Percentiles rank a stretch among this genome's conserved stretches.
phyloP scores from a whole-genome alignment of 2,113 vertebrate genomes.

The Istiophorus platypterus region DNA sequence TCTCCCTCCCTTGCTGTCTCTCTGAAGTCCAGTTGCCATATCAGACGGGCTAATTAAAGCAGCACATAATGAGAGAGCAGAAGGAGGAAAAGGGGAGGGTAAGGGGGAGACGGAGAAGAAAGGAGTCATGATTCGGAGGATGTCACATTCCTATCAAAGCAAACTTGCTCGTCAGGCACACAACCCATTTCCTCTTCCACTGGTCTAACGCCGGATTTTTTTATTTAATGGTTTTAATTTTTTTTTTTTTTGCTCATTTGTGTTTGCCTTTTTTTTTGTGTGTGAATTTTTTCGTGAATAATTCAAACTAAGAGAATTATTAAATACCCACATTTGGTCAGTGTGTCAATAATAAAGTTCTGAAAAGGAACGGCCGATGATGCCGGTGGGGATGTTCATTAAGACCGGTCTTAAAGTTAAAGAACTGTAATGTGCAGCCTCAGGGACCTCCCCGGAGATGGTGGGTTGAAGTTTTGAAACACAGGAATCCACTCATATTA shows the following conservation, averaged over 20 bases:
- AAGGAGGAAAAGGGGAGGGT: constrained; percentile 52
- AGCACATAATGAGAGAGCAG: constrained; percentile 65
- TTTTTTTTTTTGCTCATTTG: constrained; percentile 24
- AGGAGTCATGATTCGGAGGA: constrained; percentile 51
- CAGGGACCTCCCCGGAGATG: constrained; percentile 56
- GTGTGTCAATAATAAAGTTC: constrained; percentile 2
- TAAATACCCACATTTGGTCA: constrained; percentile 13
- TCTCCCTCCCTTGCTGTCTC: constrained; percentile 57
- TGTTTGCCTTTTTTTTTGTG: constrained; percentile 19
- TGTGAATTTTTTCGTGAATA: constrained; percentile 21
- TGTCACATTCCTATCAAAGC: constrained; percentile 60
- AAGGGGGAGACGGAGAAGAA: constrained; percentile 57
- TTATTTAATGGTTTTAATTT: background rate
- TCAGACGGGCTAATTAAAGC: constrained; percentile 76
- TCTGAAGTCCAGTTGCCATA: constrained; percentile 74
- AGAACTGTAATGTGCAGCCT: constrained; percentile 44
- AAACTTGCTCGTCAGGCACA: constrained; percentile 28
- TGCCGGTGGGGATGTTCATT: constrained; percentile 65
- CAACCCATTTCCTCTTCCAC: constrained; percentile 27
- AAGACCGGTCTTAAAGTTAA: constrained; percentile 55
- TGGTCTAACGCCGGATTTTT: background rate
- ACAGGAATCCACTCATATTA: constrained; percentile 21
- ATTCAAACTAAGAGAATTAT: constrained; percentile 31
- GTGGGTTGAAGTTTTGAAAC: constrained; percentile 17
- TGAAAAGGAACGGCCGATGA: constrained; percentile 19